phyloP scores from a whole-genome alignment of 35 echinoderm and acorn worm species.

The Amphiura filiformis region DNA sequence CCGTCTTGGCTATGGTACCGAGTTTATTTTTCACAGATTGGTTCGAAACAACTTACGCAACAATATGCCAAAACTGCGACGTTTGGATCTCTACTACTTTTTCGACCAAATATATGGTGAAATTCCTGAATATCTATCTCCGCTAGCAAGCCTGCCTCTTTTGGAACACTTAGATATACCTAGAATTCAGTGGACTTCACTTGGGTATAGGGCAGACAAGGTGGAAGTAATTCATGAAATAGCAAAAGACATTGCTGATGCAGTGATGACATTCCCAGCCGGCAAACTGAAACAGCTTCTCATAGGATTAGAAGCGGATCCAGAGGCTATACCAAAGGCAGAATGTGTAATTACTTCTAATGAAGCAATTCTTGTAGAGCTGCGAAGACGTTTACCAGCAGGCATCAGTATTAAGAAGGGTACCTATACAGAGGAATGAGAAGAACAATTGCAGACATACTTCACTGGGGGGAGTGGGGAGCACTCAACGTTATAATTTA shows the following conservation, averaged over 20 bases:
- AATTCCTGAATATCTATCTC: background rate
- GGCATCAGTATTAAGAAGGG: background rate
- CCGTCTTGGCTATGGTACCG: background rate
- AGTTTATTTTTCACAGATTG: background rate
- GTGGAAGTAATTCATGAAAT: background rate
- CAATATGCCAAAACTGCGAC: background rate
- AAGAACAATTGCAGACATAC: no score
- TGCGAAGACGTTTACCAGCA: background rate
- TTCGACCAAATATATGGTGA: background rate
- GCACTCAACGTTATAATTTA: no score
- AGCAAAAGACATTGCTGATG: background rate
- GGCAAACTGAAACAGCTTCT: background rate
- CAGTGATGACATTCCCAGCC: background rate
- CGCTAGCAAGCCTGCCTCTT: background rate
- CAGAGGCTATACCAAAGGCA: background rate
- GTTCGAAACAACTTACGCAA: background rate
- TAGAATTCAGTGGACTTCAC: background rate
- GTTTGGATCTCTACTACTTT: background rate
- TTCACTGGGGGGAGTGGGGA: no score
- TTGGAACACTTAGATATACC: background rate
- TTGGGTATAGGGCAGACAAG: no score
- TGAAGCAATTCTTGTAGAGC: background rate
- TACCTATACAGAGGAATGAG: no score
- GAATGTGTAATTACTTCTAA: background rate
- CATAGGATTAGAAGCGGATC: background rate